Evolutionary conservation across 2,888 invertebrate genomes (phyloP).

Genomic region (Conistra vaccinii): DNA sequence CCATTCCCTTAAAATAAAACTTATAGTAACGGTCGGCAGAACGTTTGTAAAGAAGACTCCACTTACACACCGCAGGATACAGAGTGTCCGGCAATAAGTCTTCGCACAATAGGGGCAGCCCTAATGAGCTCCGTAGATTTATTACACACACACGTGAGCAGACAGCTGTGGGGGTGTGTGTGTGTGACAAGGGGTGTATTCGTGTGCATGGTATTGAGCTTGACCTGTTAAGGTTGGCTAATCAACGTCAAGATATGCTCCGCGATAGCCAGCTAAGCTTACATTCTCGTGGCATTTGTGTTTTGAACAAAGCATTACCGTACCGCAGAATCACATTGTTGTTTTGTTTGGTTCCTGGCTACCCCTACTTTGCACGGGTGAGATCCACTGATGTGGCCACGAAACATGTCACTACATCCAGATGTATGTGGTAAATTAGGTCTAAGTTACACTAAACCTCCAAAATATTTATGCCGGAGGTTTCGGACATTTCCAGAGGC

Average conservation of each 20-base stretch:
- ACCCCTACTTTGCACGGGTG: background rate
- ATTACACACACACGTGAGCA: conserved; percentile 47
- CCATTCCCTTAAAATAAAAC: conserved; percentile 27
- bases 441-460: background rate
- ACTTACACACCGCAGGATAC: conserved; percentile 42
- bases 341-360: background rate
- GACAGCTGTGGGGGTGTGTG: background rate
- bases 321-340: too few species aligned
- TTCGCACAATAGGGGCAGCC: conserved; percentile 45
- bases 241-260: background rate
- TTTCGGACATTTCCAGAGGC: too few species aligned
- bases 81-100: conserved; percentile 62
- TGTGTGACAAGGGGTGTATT: background rate
- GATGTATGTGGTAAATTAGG: background rate
- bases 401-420: background rate
- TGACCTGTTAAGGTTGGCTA: conserved; percentile 37
- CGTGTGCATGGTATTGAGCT: conserved; percentile 40
- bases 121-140: conserved; percentile 65
- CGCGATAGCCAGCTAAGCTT: background rate
- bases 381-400: background rate
- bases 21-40: conserved; percentile 4
- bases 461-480: too few species aligned
- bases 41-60: conserved; percentile 38
- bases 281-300: too few species aligned
- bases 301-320: too few species aligned